A percentile compares a stretch with the other conserved stretches of the same genome.
Conservation (phyloP, 2,113 vertebrate genomes). For the Bos indicus region DNA sequence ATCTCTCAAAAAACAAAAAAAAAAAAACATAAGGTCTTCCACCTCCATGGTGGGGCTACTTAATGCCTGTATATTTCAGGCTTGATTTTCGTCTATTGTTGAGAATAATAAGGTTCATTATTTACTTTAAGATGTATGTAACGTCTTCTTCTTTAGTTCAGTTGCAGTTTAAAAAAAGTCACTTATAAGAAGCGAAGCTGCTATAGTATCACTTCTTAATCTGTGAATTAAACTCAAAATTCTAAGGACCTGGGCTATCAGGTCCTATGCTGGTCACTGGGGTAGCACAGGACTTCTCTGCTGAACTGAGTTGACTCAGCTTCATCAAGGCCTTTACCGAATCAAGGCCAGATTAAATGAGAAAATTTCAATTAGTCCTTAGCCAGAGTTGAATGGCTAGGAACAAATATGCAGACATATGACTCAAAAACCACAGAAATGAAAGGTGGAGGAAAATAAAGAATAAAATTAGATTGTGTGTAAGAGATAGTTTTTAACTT, state of each 20-base stretch:
- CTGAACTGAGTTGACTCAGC: neutral
- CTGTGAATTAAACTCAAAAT: neutral
- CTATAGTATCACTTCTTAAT: constrained; percentile 8
- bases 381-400: neutral
- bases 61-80: neutral
- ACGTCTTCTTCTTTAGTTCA: neutral
- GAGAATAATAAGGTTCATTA: constrained; percentile 23
- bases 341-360: neutral
- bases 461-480: neutral
- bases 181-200: constrained; percentile 36
- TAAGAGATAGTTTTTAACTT: neutral
- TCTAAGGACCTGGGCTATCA: neutral
- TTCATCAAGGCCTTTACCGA: neutral
- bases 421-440: neutral
- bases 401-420: neutral
- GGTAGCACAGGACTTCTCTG: neutral
- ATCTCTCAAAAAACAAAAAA: neutral
- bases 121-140: neutral
- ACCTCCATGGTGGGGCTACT: neutral
- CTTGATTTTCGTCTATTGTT: neutral
- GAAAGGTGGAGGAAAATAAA: neutral
- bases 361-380: neutral
- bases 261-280: too few relatives aligned
- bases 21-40: neutral
- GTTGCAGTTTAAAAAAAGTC: constrained; percentile 15